These are phyloP conservation scores for Agrochola lychnidis DNA, from an alignment of 2,888 invertebrate species.

Conservation along the genomic window DNA sequence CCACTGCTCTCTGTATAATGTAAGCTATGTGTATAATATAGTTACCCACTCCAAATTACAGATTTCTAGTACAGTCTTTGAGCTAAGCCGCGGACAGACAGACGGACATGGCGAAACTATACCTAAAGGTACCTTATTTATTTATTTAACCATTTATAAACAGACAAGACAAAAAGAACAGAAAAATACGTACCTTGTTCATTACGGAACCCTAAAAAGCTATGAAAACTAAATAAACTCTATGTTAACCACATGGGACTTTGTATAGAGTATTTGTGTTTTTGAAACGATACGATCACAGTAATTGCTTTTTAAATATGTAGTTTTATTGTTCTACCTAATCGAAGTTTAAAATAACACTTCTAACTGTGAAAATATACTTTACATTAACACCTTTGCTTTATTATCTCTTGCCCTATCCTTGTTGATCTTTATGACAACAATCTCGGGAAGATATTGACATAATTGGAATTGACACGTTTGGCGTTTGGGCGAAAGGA, in stretches of 20 bases:
- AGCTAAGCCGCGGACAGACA: no score
- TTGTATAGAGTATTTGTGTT: background rate
- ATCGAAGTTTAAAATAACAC: conserved; percentile 6
- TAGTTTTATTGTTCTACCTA: background rate
- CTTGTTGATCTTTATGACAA: conserved; percentile 8
- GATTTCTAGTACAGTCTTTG: no score
- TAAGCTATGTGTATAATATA: no score
- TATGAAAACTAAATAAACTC: conserved; percentile 8
- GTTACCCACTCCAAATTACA: no score
- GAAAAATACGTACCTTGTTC: no score
- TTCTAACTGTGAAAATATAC: background rate
- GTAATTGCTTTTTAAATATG: conserved; percentile 13
- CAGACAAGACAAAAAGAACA: no score
- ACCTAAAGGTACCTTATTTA: no score
- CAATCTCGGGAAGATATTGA: conserved; percentile 8
- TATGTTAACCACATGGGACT: background rate
- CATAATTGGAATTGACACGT: conserved; percentile 21
- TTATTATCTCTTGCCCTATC: background rate
- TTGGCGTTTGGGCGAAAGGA: background rate
- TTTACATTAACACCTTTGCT: background rate
- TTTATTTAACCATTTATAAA: no score
- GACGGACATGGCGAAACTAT: no score
- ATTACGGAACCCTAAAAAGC: background rate
- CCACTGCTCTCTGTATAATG: no score
- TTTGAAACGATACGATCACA: conserved; percentile 9